Evolutionary conservation across 2,113 vertebrate genomes (phyloP).

Genomic region (Synodontis membranacea): DNA sequence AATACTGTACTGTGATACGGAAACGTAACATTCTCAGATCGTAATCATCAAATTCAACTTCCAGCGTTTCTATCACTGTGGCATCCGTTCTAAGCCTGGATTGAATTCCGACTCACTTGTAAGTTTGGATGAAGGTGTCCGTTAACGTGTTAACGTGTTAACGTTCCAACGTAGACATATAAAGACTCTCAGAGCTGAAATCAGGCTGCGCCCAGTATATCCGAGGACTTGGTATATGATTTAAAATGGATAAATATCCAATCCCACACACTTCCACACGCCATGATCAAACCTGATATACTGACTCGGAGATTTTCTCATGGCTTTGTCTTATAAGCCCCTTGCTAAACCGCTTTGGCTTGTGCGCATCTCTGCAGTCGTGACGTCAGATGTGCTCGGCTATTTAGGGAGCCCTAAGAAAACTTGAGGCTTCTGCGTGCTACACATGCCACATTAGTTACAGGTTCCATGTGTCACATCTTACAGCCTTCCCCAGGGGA

Average conservation of each 20-base stretch:
- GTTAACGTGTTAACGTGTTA: background rate
- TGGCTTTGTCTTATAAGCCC: background rate
- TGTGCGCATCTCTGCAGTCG: background rate
- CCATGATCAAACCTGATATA: background rate
- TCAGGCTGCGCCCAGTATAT: too few species aligned
- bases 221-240: background rate
- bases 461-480: slow-evolving; percentile 63
- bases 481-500: slow-evolving; percentile 26
- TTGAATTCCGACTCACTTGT: background rate
- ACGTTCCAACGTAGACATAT: background rate
- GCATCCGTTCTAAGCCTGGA: background rate
- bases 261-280: background rate
- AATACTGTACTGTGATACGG: background rate
- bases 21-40: background rate
- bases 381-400: slow-evolving; percentile 26
- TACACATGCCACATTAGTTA: slow-evolving; percentile 1
- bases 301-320: background rate
- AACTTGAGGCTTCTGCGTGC: slow-evolving; percentile 18
- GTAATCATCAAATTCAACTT: background rate
- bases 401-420: slow-evolving; percentile 30
- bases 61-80: background rate
- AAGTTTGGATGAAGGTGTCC: background rate
- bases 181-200: background rate
- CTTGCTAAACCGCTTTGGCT: too few species aligned
- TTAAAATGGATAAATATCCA: background rate